Percentiles rank a stretch among this genome's conserved stretches.
Evolutionary conservation across 2,888 invertebrate genomes (phyloP).

Genomic region (Cheilosia urbana): DNA sequence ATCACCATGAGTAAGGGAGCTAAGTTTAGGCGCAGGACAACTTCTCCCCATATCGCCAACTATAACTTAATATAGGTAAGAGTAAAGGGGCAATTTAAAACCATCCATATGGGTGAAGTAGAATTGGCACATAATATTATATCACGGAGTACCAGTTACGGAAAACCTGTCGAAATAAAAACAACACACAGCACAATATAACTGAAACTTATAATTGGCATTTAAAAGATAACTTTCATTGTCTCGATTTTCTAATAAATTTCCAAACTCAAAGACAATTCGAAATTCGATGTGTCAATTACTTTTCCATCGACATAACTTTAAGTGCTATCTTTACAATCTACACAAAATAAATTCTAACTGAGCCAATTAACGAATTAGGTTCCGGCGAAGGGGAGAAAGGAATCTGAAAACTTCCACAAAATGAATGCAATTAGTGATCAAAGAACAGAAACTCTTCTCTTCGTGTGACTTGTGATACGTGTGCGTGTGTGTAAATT

Average conservation of each 20-base stretch:
- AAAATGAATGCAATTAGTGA: constrained; percentile 60
- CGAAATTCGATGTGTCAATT: constrained; percentile 44
- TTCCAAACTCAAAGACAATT: constrained; percentile 1
- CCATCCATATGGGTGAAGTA: too few species aligned
- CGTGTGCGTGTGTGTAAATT: background rate
- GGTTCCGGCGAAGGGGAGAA: background rate
- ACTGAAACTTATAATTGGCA: constrained; percentile 24
- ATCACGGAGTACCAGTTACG: too few species aligned
- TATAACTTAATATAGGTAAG: too few species aligned
- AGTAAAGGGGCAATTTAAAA: too few species aligned
- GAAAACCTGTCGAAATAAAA: too few species aligned
- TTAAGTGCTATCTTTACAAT: constrained; percentile 23
- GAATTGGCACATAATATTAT: too few species aligned
- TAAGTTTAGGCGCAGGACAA: too few species aligned
- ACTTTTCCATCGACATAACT: constrained; percentile 29
- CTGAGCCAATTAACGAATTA: constrained; percentile 24
- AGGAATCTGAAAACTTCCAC: constrained; percentile 31
- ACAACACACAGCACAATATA: background rate
- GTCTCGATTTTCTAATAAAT: constrained; percentile 18
- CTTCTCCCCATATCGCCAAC: too few species aligned
- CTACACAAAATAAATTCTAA: constrained; percentile 16
- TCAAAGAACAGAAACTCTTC: constrained; percentile 30
- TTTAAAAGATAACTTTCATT: constrained; percentile 11
- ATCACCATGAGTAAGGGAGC: too few species aligned
- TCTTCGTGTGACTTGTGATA: background rate